Base-by-base conservation (phyloP, 2,888 invertebrate genomes). In the Scaptomyza caliginosa region DNA sequence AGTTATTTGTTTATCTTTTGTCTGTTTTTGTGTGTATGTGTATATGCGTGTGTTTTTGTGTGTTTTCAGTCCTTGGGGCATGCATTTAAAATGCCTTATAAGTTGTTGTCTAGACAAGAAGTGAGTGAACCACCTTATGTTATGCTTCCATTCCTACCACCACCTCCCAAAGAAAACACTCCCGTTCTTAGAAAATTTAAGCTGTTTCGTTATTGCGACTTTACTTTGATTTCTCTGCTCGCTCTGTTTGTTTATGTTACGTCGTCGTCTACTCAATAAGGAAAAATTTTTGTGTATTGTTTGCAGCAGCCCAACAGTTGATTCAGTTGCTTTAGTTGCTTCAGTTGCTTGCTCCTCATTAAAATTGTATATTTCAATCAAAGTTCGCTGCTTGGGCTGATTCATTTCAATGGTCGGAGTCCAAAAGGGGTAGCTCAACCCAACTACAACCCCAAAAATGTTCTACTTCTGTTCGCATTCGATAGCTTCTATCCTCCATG, bases 281-380 rank as follows among this genome's bases (percentile, higher is more conserved):
- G 32, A 70, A 65, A 60, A 54, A 71, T 46, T 60, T 52, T 76
- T 65, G 59, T 72, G 76, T 57, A 58, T 79, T 67, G 63, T 51
- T 62, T 49, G 65, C 65, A 50, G 54, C 54, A 26, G 17, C 32
- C 30, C 32, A 32, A 32, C 32, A 58, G 60, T 50, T 64, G 51
- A 74, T 46, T 59, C 67, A 52, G 54, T 57, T 63, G 28, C 67
- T 66, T 73, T n/a, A n/a, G n/a, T 50, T 64, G 51, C 78, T 46
- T 59, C 67, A 52, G 54, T 57, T 63, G 28, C 67, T 66, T 73
- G 86, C 72, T n/a, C n/a, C 68, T 87, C 88, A 83, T 83, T 83
- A 83, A 83, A 87, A 88, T 86, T 83, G 73, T 83, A 83, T 83
- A 78, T 86, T 83, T 86, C 82, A 83, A 83, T 83, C 88, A 83